A percentile compares a stretch with the other conserved stretches of the same genome.
These are phyloP conservation scores for Brachycybe producta DNA, from an alignment of 2,888 invertebrate genomes.

Conservation along the genomic window DNA sequence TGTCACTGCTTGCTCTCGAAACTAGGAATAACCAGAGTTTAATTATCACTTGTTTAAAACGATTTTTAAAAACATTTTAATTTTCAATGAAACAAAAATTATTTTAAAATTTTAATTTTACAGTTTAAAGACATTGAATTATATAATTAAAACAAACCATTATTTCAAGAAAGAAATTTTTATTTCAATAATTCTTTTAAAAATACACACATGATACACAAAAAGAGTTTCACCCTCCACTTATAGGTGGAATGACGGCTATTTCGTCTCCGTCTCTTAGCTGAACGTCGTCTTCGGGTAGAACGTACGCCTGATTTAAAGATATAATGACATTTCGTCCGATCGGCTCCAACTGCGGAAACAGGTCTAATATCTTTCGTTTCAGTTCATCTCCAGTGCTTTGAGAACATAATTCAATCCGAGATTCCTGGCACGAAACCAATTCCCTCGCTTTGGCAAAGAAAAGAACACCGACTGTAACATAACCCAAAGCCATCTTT, in stretches of 20 bases:
- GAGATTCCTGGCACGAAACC: constrained; percentile 47
- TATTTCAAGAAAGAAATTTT: no score
- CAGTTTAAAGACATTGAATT: no score
- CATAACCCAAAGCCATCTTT: not conserved
- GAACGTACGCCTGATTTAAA: constrained; percentile 66
- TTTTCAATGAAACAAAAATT: no score
- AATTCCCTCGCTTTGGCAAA: constrained; percentile 84
- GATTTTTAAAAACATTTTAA: no score
- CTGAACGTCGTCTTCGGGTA: constrained; percentile 43
- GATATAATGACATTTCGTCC: constrained; percentile 60
- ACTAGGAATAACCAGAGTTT: no score
- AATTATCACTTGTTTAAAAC: no score
- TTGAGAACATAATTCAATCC: constrained; percentile 40
- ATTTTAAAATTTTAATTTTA: no score
- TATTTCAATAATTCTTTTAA: no score
- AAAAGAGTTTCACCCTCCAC: constrained; percentile 80
- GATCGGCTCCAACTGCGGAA: constrained; percentile 49
- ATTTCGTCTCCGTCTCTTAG: constrained; percentile 59
- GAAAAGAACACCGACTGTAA: constrained; percentile 49
- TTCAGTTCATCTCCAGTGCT: constrained; percentile 47
- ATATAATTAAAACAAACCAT: no score
- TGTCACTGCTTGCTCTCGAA: no score
- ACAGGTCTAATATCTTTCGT: constrained; percentile 46
- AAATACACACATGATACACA: no score
- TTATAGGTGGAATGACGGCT: constrained; percentile 85